Evolutionary conservation across 37 sponge, comb jelly and placozoan species (phyloP), one percentile per base, ranked within the genome.

Genomic region (Beroe forskalii): DNA sequence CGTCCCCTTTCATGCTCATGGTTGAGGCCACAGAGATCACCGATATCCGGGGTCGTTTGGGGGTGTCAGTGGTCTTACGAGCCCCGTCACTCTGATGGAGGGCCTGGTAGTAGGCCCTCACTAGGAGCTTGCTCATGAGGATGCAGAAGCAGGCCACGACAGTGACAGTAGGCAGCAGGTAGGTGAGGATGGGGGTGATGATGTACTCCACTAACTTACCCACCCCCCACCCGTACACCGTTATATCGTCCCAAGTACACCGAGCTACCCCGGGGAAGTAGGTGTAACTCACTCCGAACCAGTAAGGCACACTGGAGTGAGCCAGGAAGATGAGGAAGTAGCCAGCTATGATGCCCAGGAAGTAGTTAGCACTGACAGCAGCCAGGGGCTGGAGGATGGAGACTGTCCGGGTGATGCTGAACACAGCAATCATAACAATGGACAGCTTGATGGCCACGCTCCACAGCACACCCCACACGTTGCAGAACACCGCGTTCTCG

Each of bases 21-120:
- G 86, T 44, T 12, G 86, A 80, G 44, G 86, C 86, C 4, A 43
- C 86, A 6, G 75, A 72, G 75, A 72, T 72, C n/a, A 80, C 86
- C 0, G 86, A 80, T 2, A 69, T 37, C 2, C 72, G 72, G 12
- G 44, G 86, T 40, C 86, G 25, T 43, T 23, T 44, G 3, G 86
- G 55, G 12, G 40, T 12, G 39, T 3, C 30, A 1, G 1, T 32
- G n/a, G n/a, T n/a, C n/a, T n/a, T n/a, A n/a, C n/a, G 4, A n/a
- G 25, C 86, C 8, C 42, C 19, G 30, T 28, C 3, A 43, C 31
- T 17, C 48, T 41, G 48, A 8, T 1, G 12, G 12, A 32, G 36
- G 72, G 32, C 37, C 72, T 69, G 72, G 38, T 69, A 2, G 72
- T 44, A 38, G 1, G 86, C 86, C 86, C 55, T 2, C 14, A 20